These are phyloP conservation scores for Momotus momota DNA, from an alignment of 2,797 vertebrate genomes.

Conservation along the genomic window DNA sequence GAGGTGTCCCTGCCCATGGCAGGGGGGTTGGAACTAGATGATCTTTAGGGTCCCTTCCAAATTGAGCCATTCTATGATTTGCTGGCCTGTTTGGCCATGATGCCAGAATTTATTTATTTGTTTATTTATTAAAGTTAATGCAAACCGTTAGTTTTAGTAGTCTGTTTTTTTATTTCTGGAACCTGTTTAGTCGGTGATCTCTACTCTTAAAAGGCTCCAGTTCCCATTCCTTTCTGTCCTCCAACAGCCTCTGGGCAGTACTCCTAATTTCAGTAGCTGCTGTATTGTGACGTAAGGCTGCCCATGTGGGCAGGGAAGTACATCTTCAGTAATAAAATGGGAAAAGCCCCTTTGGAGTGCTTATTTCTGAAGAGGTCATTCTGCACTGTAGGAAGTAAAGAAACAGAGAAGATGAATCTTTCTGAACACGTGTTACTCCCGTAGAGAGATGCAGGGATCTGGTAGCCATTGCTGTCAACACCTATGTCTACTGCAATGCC, in stretches of 20 bases:
- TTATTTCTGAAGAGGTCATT: conserved; percentile 25
- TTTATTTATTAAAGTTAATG: neutral
- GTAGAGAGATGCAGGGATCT: neutral
- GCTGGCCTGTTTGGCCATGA: neutral
- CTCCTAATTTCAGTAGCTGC: neutral
- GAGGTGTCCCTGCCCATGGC: too few species aligned
- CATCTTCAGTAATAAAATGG: neutral
- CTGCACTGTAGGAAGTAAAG: neutral
- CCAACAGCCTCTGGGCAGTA: neutral
- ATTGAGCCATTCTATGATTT: neutral
- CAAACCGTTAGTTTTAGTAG: neutral
- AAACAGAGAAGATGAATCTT: neutral
- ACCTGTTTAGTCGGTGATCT: neutral
- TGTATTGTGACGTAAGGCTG: neutral
- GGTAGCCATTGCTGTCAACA: neutral
- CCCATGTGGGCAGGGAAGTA: neutral
- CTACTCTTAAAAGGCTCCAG: neutral
- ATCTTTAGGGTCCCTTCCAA: too few species aligned
- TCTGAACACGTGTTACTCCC: neutral
- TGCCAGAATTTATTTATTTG: neutral
- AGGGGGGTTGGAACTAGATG: too few species aligned
- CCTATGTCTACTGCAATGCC: neutral
- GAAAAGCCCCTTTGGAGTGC: neutral
- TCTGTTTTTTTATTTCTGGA: neutral
- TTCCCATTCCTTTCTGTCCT: neutral